Base-by-base conservation (phyloP, 1,140 invertebrate species). In the Mizuhopecten yessoensis region DNA sequence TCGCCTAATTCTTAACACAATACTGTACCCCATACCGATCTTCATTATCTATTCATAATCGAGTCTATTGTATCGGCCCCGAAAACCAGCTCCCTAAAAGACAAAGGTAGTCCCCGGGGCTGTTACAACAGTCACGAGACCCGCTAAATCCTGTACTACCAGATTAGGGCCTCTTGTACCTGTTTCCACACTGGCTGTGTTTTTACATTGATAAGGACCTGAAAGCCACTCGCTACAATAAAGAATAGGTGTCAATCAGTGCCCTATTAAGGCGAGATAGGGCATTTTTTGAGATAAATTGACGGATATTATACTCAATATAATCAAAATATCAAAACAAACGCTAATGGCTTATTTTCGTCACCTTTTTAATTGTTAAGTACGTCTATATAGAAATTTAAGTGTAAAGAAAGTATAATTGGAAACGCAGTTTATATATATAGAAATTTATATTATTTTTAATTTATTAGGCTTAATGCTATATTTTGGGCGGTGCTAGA, bases 21-120 rank as follows among this genome's bases (percentile, higher is more conserved):
- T 75, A 75, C 57, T 0, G 9, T n/a, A n/a, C 57, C 57, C 23
- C 9, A 75, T 75, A 75, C 57, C 57, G 57, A 9, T 39, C 36
- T 39, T 75, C n/a, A 75, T 75, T 75, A 75, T 7, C 23, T 9
- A 75, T 75, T 5, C 23, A 75, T 75, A 75, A 75, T 75, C 57
- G 57, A n/a, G 57, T 75, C 57, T 7, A 1, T 75, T 75, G 57
- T 75, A 7, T 75, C n/a, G n/a, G 57, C n/a, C 57, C 23, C 57
- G n/a, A 75, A 45, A 75, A 75, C 57, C 57, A 75, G 57, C 57
- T 75, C 57, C 57, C 57, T 75, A 75, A 5, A 75, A 29, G n/a
- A 75, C 57, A 75, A 75, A 29, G n/a, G 9, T 17, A n/a, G 11
- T 5, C 57, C 20, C 57, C 0, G 57, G 57, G 57, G 17, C 57